Conservation (phyloP, 2,888 invertebrate species). For the Lycia hirtaria region DNA sequence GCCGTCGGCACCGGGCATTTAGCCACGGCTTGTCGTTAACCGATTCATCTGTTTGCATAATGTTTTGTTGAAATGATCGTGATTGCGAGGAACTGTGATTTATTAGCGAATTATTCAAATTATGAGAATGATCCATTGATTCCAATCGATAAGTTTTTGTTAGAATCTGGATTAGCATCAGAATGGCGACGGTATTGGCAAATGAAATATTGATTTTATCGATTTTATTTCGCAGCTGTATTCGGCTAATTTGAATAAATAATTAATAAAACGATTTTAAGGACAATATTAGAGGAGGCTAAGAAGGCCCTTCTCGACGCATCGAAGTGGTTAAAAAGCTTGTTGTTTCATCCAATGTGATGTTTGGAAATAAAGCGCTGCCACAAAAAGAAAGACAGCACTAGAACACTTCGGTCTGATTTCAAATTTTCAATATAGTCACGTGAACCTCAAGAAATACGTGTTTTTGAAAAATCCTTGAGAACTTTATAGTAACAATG, state of each 20-base stretch:
- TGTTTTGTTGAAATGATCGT: slow-evolving; percentile 60
- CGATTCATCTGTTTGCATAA: slow-evolving; percentile 49
- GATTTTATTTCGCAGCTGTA: slow-evolving; percentile 50
- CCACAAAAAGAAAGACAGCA: too few species aligned
- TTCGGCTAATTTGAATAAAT: slow-evolving; percentile 34
- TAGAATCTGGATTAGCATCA: slow-evolving; percentile 63
- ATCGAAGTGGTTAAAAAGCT: too few species aligned
- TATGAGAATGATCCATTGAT: slow-evolving; percentile 62
- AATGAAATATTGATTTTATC: slow-evolving; percentile 54
- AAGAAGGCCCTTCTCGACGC: too few species aligned
- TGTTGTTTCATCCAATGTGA: too few species aligned
- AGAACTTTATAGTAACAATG: too few species aligned
- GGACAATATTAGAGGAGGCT: slow-evolving; percentile 3
- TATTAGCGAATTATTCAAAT: slow-evolving; percentile 70
- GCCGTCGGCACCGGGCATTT: background rate
- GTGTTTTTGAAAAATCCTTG: too few species aligned
- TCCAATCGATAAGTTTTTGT: slow-evolving; percentile 67
- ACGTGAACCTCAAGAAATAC: too few species aligned
- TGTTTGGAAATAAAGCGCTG: too few species aligned
- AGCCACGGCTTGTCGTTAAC: slow-evolving; percentile 24
- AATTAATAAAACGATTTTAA: slow-evolving; percentile 20
- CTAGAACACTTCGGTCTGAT: too few species aligned
- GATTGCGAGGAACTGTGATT: slow-evolving; percentile 63
- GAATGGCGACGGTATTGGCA: slow-evolving; percentile 60
- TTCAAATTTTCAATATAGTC: too few species aligned